Evolutionary conservation across 2,888 invertebrate genomes (phyloP).

Genomic region (Aleiodes alternator): DNA sequence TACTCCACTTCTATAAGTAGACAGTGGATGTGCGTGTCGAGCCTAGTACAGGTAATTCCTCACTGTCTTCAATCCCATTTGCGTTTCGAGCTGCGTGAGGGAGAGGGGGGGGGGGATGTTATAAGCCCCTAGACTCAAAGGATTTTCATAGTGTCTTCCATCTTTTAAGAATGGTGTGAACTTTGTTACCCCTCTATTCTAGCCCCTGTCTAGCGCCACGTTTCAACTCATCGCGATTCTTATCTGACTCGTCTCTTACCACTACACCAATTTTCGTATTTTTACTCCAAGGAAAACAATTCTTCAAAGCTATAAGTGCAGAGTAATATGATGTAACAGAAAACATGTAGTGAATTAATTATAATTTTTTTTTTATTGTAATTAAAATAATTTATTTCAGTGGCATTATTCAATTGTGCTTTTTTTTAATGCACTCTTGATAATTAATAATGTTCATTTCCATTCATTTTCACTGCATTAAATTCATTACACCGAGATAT

Average conservation of each 20-base stretch:
- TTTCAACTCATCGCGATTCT: no score
- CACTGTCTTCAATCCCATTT: constrained; percentile 58
- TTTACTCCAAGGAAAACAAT: constrained; percentile 20
- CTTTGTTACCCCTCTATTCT: constrained; percentile 34
- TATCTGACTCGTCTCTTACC: no score
- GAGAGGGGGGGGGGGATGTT: not conserved
- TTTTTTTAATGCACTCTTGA: no score
- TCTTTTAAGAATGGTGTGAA: constrained; percentile 58
- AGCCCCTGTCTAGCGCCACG: not conserved
- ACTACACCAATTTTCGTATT: constrained; percentile 3
- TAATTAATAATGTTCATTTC: no score
- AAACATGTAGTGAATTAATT: constrained; percentile 3
- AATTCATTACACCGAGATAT: no score
- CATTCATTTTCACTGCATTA: no score
- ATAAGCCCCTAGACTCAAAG: constrained; percentile 47
- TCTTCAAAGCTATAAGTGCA: constrained; percentile 11
- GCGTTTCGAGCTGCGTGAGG: constrained; percentile 55
- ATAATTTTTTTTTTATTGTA: constrained; percentile 12
- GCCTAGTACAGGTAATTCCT: constrained; percentile 56
- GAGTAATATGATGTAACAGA: constrained; percentile 7
- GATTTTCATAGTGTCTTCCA: constrained; percentile 54
- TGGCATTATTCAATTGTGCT: no score
- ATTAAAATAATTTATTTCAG: constrained; percentile 1
- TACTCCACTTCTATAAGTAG: constrained; percentile 34
- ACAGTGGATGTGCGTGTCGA: constrained; percentile 54